Evolutionary conservation across 2,113 vertebrate genomes (phyloP), one percentile per base, ranked within the genome.

Genomic region (Epinephelus cyanopodus): DNA sequence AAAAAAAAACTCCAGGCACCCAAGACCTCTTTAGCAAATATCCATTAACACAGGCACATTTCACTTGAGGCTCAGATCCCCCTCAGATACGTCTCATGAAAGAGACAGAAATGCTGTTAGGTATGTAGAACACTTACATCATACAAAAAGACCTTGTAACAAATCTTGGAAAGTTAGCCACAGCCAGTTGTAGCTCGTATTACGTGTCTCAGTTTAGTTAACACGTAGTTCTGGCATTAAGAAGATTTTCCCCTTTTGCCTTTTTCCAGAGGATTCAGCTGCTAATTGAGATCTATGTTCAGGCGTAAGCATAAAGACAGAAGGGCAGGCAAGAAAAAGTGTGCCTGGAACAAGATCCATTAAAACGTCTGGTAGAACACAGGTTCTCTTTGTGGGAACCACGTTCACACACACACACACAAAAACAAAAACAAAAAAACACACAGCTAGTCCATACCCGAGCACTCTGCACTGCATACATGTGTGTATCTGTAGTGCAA

Each of bases 271-370:
- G 18, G 58, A 79, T 81, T 69, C 60, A 79, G 45, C 62, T 70
- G 33, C 69, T 83, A 83, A 87, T 81, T 87, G 75, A 79, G 54
- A 84, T 71, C 21, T 58, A 62, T 89, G 65, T 62, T 89, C 5
- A 50, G 61, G n/a, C 25, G 4, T 58, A 70, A 56, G 52, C 39
- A 45, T 65, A 47, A 72, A 54, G 73, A 77, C 63, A 68, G 18
- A 89, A 48, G 58, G 77, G 63, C 53, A 69, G 79, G 73, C 68
- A 64, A 75, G 54, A 75, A 42, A 74, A 82, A 80, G 68, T 76
- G 29, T 45, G 45, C 39, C 37, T 77, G 60, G 58, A 82, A 86
- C 29, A 42, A 90, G 54, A 87, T 83, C 61, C 47, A 68, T 78
- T 81, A 74, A 66, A 79, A 66, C 27, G 47, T 50, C 62, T 76